phyloP scores from a whole-genome alignment of 2,113 vertebrate genomes.

The Lepisosteus oculatus region DNA sequence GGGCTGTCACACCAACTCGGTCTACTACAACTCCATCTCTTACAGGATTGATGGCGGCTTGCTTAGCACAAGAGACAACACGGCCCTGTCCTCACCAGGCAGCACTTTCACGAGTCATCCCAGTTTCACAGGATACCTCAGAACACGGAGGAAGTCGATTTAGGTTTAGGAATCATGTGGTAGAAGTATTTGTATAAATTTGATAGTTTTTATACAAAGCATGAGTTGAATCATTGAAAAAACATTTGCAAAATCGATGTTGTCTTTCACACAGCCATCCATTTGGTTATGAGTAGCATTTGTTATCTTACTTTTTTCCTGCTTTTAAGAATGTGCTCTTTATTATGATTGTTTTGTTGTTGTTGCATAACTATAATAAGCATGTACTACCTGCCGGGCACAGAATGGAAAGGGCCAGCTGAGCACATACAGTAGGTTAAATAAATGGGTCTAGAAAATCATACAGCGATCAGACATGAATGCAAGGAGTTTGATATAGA shows the following conservation, averaged over 20 bases:
- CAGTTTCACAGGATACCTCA: conserved; percentile 55
- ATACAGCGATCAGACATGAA: too few relatives aligned
- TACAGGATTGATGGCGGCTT: conserved; percentile 73
- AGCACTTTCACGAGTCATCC: conserved; percentile 69
- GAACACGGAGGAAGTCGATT: conserved; percentile 78
- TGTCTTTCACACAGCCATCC: too few relatives aligned
- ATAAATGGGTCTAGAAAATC: too few relatives aligned
- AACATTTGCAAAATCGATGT: background rate
- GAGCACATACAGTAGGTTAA: too few relatives aligned
- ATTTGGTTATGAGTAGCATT: too few relatives aligned
- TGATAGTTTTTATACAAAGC: conserved; percentile 13
- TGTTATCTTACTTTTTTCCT: too few relatives aligned
- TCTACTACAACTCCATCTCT: conserved; percentile 80
- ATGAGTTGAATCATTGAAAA: conserved; percentile 1
- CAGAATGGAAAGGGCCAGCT: too few relatives aligned
- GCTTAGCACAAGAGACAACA: conserved; percentile 71
- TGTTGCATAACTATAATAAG: too few relatives aligned
- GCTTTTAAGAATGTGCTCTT: too few relatives aligned
- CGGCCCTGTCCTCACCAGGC: conserved; percentile 74
- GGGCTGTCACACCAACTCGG: conserved; percentile 69
- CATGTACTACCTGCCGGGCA: too few relatives aligned
- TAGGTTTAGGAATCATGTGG: conserved; percentile 42
- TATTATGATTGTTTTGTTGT: background rate
- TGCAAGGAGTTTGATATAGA: too few relatives aligned
- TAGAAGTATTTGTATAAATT: conserved; percentile 25